Conservation (phyloP, 2,797 vertebrate genomes). For the Tamandua tetradactyla region DNA sequence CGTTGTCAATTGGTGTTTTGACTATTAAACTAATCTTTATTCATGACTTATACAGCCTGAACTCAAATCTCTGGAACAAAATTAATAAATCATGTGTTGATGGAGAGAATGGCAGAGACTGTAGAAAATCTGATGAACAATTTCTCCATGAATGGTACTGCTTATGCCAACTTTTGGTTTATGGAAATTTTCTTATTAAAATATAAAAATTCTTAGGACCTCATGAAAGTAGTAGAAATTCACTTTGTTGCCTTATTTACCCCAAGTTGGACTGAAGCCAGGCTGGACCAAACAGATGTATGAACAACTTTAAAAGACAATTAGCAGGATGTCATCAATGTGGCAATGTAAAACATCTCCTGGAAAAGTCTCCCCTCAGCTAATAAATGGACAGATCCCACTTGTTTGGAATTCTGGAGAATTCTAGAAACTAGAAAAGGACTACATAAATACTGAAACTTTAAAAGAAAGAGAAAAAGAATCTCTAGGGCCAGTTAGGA, state of each 20-base stretch:
- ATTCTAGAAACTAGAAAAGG: too few relatives aligned
- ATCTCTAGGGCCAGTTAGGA: too few relatives aligned
- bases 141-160: slow-evolving; percentile 44
- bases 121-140: slow-evolving; percentile 52
- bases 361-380: too few relatives aligned
- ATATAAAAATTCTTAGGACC: slow-evolving; percentile 7
- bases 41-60: slow-evolving; percentile 57
- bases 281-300: neutral
- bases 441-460: too few relatives aligned
- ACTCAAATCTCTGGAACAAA: slow-evolving; percentile 64
- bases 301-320: slow-evolving; percentile 3
- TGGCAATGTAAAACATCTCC: too few relatives aligned
- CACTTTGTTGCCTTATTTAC: slow-evolving; percentile 37
- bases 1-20: slow-evolving; percentile 39
- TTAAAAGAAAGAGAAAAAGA: too few relatives aligned
- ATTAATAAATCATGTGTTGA: slow-evolving; percentile 57
- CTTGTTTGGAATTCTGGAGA: too few relatives aligned
- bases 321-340: neutral
- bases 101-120: slow-evolving; percentile 18
- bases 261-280: neutral
- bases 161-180: slow-evolving; percentile 45
- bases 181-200: slow-evolving; percentile 31
- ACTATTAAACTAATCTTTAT: slow-evolving; percentile 68
- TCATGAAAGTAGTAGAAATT: slow-evolving; percentile 28
- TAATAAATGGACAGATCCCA: too few relatives aligned